Evolutionary conservation across 2,888 invertebrate species (phyloP).

Genomic region (Fragum fragum): DNA sequence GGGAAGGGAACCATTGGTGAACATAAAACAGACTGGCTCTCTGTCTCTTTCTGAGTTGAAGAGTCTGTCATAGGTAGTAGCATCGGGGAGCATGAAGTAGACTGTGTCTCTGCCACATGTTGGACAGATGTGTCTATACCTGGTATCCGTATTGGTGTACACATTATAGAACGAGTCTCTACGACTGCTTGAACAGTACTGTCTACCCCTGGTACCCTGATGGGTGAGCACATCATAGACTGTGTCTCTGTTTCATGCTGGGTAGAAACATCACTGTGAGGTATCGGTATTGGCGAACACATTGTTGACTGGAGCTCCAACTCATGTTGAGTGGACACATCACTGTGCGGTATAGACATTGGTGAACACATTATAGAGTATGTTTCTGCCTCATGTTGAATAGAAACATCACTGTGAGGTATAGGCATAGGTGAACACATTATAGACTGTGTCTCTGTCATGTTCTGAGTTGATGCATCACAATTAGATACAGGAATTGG

Average conservation of each 20-base stretch:
- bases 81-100: constrained; percentile 50
- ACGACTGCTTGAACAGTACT: constrained; percentile 21
- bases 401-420: constrained; percentile 16
- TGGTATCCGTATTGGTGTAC: constrained; percentile 44
- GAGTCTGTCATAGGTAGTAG: constrained; percentile 17
- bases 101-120: constrained; percentile 41
- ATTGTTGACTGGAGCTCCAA: constrained; percentile 28
- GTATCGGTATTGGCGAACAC: constrained; percentile 36
- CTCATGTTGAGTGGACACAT: constrained; percentile 20
- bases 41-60: constrained; percentile 40
- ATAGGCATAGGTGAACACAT: constrained; percentile 28
- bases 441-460: constrained; percentile 29
- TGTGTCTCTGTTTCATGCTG: constrained; percentile 34
- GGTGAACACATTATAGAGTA: constrained; percentile 41
- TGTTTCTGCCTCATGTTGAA: constrained; percentile 30
- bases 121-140: constrained; percentile 43
- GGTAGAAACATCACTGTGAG: constrained; percentile 22
- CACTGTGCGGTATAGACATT: constrained; percentile 19
- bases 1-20: constrained; percentile 56
- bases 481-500: constrained; percentile 30
- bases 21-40: constrained; percentile 39
- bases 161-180: constrained; percentile 40
- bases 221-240: constrained; percentile 38
- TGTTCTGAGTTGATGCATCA: constrained; percentile 35
- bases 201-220: constrained; percentile 28